Evolutionary conservation across 2,797 vertebrate species (phyloP), one percentile per base, ranked within the genome.

Genomic region (Macropodus opercularis): DNA sequence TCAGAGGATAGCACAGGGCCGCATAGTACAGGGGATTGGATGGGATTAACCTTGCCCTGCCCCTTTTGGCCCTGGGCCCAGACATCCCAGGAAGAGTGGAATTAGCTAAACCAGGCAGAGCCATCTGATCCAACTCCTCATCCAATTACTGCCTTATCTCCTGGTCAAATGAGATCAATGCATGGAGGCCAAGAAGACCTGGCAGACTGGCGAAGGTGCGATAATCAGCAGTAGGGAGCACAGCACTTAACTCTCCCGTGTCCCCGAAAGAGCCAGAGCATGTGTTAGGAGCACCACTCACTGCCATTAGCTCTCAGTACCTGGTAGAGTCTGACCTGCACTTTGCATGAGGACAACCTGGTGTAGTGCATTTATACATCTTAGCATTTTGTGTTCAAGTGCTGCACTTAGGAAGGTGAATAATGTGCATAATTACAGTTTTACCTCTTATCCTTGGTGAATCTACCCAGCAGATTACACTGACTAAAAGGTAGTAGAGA

Each of bases 111-210:
- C 87, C 87, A 75, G 88, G 85, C 87, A 83, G 88, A 75, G 79
- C 79, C 84, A 92, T 90, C 91, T 90, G 80, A 90, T 90, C 87
- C 77, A 90, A 90, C 81, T 81, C 84, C 88, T 90, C 87, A 91
- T 93, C 91, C 91, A 92, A 94, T 94, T 94, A 93, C 82, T 84
- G 78, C 80, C 87, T 92, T 92, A 90, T 93, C 92, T 94, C 89
- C 83, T 79, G 73, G 87, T 81, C 89, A 90, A 90, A 92, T 90
- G 83, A 90, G 88, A 92, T 92, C 90, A 91, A 89, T 91, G 87
- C 78, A 83, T 73, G 73, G 78, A 85, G 81, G 80, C 85, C 85
- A 89, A 74, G 62, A 71, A 84, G 82, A 87, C 80, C 86, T 81
- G 83, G 84, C 87, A 85, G 78, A 74, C 79, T 56, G 75, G 80